Conservation (phyloP, 1,140 invertebrate species). For the Drosophila yakuba region DNA sequence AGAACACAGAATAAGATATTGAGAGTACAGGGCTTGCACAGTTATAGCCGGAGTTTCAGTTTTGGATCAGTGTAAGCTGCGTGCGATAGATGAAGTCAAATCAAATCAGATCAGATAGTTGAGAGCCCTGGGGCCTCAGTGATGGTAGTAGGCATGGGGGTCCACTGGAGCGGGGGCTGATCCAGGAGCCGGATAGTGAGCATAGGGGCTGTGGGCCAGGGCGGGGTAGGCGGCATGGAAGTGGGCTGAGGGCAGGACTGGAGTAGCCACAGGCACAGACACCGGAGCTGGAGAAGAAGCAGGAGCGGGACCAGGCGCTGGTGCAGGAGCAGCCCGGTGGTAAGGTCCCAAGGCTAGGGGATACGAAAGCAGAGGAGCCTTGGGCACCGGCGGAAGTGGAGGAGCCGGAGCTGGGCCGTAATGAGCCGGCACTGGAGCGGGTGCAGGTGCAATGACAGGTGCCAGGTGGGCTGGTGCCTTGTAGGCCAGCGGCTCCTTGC, state of each 20-base stretch:
- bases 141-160: constrained; percentile 70
- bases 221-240: constrained; percentile 78
- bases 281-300: constrained; percentile 50
- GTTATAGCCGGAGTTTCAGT: constrained; percentile 19
- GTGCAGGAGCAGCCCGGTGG: constrained; percentile 50
- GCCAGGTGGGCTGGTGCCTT: constrained; percentile 63
- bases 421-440: constrained; percentile 66
- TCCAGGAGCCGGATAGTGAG: constrained; percentile 53
- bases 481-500: constrained; percentile 84
- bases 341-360: constrained; percentile 52
- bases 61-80: constrained; percentile 40
- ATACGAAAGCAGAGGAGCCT: constrained; percentile 63
- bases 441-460: constrained; percentile 48
- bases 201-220: constrained; percentile 77
- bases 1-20: constrained; percentile 61
- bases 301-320: constrained; percentile 47
- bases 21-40: constrained; percentile 30
- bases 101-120: constrained; percentile 31
- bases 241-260: constrained; percentile 59
- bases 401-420: constrained; percentile 64
- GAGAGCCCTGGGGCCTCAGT: constrained; percentile 36
- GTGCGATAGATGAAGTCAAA: constrained; percentile 27
- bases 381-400: constrained; percentile 62
- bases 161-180: constrained; percentile 52
- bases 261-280: constrained; percentile 48